Evolutionary conservation across 2,888 invertebrate genomes (phyloP).

Genomic region (Melanotus villosus): DNA sequence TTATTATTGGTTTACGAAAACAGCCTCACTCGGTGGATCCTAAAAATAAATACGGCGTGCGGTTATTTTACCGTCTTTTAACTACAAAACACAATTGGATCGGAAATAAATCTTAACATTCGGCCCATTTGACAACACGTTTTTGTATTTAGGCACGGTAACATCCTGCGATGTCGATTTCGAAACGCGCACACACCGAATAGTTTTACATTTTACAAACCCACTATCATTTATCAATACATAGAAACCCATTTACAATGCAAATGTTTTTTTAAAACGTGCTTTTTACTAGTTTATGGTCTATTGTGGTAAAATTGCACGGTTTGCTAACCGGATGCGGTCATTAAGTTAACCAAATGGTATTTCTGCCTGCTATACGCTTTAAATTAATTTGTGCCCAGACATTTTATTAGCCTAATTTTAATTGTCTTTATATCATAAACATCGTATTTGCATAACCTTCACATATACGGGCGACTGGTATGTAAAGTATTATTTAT

Average conservation of each 20-base stretch:
- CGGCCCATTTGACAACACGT: neutral
- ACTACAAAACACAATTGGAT: conserved; percentile 28
- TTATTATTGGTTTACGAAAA: conserved; percentile 42
- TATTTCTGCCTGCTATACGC: conserved; percentile 53
- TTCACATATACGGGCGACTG: conserved; percentile 3
- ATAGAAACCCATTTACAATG: conserved; percentile 27
- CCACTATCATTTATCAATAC: conserved; percentile 38
- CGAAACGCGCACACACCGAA: conserved; percentile 12
- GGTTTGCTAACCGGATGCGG: conserved; percentile 54
- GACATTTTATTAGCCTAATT: conserved; percentile 50
- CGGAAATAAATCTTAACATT: conserved; percentile 2
- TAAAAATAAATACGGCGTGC: conserved; percentile 35
- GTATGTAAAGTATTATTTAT: too few relatives aligned
- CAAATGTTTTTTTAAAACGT: conserved; percentile 35
- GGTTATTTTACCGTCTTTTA: conserved; percentile 20
- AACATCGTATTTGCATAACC: conserved; percentile 25
- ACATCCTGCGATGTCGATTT: conserved; percentile 17
- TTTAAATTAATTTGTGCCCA: conserved; percentile 54
- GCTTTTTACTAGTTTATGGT: conserved; percentile 36
- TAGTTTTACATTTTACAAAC: conserved; percentile 22
- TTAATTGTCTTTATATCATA: conserved; percentile 45
- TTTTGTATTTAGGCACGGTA: neutral
- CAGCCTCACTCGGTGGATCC: conserved; percentile 15
- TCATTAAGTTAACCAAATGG: conserved; percentile 57
- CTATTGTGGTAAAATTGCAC: conserved; percentile 40